phyloP scores from a whole-genome alignment of 2,113 vertebrate species.

The Pteropus alecto region DNA sequence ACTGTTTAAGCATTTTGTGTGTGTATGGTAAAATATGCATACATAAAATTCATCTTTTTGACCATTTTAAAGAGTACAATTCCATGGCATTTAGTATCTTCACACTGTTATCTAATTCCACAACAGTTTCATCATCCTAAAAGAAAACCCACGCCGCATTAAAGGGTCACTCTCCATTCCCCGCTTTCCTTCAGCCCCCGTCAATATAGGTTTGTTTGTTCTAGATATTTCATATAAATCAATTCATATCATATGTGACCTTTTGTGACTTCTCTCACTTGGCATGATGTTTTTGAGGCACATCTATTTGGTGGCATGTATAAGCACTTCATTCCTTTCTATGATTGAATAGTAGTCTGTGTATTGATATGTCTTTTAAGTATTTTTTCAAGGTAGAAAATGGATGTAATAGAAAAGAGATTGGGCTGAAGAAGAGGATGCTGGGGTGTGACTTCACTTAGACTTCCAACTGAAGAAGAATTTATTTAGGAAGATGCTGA shows the following conservation, averaged over 20 bases:
- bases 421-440: not conserved
- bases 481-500: not conserved
- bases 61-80: not conserved
- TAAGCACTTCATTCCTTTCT: not conserved
- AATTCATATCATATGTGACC: not conserved
- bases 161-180: not conserved
- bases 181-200: not conserved
- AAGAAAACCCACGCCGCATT: not conserved
- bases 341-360: not conserved
- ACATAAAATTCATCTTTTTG: not conserved
- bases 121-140: not conserved
- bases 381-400: not conserved
- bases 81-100: not conserved
- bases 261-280: not conserved
- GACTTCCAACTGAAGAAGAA: not conserved
- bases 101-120: not conserved
- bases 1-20: not conserved
- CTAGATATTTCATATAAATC: not conserved
- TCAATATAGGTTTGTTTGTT: not conserved
- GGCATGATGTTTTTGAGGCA: not conserved
- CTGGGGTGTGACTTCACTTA: not conserved
- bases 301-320: fast-evolving
- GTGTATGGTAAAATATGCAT: not conserved
- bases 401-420: not conserved
- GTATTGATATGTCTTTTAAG: not conserved